Base-by-base conservation (phyloP, 2,888 invertebrate species). In the Theretra japonica region DNA sequence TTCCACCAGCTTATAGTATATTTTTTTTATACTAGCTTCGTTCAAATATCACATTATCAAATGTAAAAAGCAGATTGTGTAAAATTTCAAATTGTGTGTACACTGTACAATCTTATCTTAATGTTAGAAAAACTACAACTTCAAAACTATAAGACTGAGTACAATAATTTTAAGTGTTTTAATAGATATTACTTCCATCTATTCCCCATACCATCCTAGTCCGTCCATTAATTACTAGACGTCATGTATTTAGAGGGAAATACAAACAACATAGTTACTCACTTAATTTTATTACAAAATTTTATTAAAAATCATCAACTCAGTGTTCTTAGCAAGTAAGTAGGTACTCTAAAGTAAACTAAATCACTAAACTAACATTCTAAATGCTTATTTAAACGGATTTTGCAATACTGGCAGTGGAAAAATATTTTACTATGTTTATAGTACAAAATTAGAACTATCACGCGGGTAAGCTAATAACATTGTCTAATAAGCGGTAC, bases 331-430 rank as follows among this genome's bases (percentile, higher is more conserved):
- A 88, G 76, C 75, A 82, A 78, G 86, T 84, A 78, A 77, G 77
- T 85, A 86, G 73, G 75, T 79, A 81, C 73, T 74, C 72, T 73
- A 76, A 72, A 78, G 80, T 85, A 83, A 84, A 84, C 84, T 90
- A 90, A 80, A 80, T 87, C 88, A 89, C 85, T 86, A 84, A 78
- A 74, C 83, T 89, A 85, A 85, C 50, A 70, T 69, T 73, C 78
- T 81, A 79, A 83, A 82, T 80, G 76, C 85, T 83, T 84, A 83
- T 79, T 82, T 88, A 85, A 81, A 90, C 90, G 88, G 86, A 91
- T 93, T 89, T 89, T 90, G 90, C 90, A 94, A 94, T 94, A 94
- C 94, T 95, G 94, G 95, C 94, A 94, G 94, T 95, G 95, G 90
- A 93, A 94, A 93, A 94, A 93, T 94, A 94, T 90, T 86, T 87